A percentile compares a stretch with the other conserved stretches of the same genome.
Evolutionary conservation across 1,140 invertebrate species (phyloP).

Genomic region (Drosophila nannoptera): DNA sequence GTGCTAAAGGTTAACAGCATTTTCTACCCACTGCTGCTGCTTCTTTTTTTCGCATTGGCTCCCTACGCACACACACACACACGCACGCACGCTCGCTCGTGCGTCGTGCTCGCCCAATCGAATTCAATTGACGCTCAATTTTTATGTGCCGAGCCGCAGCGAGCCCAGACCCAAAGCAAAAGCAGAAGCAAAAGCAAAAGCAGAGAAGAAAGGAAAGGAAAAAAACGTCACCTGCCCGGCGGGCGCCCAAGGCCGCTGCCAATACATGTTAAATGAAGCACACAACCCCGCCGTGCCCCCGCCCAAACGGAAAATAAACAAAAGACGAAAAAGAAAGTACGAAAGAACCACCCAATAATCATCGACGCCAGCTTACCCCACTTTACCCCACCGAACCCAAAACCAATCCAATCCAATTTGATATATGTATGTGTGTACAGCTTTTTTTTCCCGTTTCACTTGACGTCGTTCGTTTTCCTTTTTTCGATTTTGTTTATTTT

Average conservation of each 20-base stretch:
- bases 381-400: conserved; percentile 15
- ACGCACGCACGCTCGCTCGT: conserved; percentile 43
- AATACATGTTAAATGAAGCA: conserved; percentile 52
- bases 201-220: conserved; percentile 9
- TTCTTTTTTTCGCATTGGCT: conserved; percentile 44
- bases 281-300: conserved; percentile 6
- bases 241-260: conserved; percentile 45
- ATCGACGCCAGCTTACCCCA: conserved; percentile 50
- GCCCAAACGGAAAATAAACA: conserved; percentile 8
- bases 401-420: conserved; percentile 76
- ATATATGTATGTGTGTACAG: conserved; percentile 45
- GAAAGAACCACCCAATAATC: conserved; percentile 42
- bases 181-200: conserved; percentile 17
- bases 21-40: conserved; percentile 29
- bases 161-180: no score
- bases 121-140: conserved; percentile 79
- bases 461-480: conserved; percentile 13
- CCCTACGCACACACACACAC: conserved; percentile 49
- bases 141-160: conserved; percentile 61
- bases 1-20: conserved; percentile 73
- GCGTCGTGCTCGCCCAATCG: conserved; percentile 73
- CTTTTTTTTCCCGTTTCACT: conserved; percentile 41
- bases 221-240: conserved; percentile 33
- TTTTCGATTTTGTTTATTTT: conserved; percentile 11
- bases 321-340: background rate